Conservation (phyloP, 1,140 invertebrate species). For the Drosophila santomea region DNA sequence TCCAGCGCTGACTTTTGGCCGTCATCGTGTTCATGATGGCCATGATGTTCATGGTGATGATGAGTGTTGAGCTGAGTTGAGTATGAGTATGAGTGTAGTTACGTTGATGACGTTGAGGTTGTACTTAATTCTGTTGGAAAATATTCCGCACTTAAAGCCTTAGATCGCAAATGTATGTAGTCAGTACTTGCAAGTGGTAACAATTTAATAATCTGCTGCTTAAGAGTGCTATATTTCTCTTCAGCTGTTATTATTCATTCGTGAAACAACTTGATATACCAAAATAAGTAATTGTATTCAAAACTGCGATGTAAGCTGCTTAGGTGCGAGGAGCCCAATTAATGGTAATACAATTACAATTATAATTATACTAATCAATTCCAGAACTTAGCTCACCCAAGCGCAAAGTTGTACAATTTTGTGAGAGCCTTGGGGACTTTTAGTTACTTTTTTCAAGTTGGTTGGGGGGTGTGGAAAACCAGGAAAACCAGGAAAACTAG, state of each 20-base stretch:
- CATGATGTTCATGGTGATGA: conserved; percentile 4
- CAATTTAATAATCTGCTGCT: too few species aligned
- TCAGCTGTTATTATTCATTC: too few species aligned
- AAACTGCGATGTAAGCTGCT: neutral
- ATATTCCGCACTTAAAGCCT: neutral
- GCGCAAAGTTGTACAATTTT: conserved; percentile 3
- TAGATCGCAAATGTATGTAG: too few species aligned
- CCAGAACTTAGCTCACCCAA: conserved; percentile 4
- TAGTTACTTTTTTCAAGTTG: neutral
- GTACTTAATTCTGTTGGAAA: conserved; percentile 5
- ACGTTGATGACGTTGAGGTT: conserved; percentile 12
- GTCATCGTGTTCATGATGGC: conserved; percentile 13
- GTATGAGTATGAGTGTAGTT: neutral
- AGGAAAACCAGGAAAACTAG: too few species aligned
- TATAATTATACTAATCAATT: conserved; percentile 26
- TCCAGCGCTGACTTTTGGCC: conserved; percentile 51
- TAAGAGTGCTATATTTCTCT: too few species aligned
- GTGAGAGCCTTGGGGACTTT: neutral
- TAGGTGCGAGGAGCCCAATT: neutral
- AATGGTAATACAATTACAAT: conserved; percentile 26
- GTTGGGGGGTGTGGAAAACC: too few species aligned
- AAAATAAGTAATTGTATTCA: neutral
- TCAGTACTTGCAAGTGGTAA: too few species aligned
- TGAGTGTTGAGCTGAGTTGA: neutral
- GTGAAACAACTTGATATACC: too few species aligned